Evolutionary conservation across 2,797 vertebrate species (phyloP).

Genomic region (Urocyon cinereoargenteus): DNA sequence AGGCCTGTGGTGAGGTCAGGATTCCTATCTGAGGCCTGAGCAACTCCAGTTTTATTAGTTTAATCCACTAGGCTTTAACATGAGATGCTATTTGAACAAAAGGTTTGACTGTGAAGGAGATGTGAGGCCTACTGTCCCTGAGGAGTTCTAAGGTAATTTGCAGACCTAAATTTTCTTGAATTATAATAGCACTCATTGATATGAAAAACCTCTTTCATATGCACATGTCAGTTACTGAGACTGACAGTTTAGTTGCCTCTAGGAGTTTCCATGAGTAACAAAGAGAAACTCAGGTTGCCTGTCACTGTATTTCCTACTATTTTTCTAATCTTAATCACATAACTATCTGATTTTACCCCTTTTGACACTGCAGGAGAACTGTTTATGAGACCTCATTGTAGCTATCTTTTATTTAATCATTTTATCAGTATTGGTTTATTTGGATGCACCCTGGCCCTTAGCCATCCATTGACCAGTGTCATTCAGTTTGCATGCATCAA

Average conservation of each 20-base stretch:
- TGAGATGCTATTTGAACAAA: conserved; percentile 2
- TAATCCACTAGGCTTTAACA: neutral
- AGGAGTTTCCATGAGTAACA: neutral
- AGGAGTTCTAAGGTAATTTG: neutral
- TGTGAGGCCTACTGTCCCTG: neutral
- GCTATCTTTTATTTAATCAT: neutral
- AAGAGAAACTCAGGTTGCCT: neutral
- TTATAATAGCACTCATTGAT: neutral
- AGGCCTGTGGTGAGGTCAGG: neutral
- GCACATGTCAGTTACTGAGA: neutral
- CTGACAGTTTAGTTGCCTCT: neutral
- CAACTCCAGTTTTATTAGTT: neutral
- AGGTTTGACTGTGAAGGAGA: neutral
- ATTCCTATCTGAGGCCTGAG: neutral
- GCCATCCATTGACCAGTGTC: neutral
- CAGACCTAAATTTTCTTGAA: neutral
- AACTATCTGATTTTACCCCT: neutral
- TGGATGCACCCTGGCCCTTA: neutral
- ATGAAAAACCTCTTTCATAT: neutral
- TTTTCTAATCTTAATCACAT: neutral
- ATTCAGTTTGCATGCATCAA: neutral
- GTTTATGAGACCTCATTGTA: neutral
- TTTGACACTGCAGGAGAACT: neutral
- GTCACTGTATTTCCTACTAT: neutral
- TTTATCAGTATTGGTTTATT: neutral